Evolutionary conservation across 2,113 vertebrate genomes (phyloP).

Genomic region (Verasper variegatus): DNA sequence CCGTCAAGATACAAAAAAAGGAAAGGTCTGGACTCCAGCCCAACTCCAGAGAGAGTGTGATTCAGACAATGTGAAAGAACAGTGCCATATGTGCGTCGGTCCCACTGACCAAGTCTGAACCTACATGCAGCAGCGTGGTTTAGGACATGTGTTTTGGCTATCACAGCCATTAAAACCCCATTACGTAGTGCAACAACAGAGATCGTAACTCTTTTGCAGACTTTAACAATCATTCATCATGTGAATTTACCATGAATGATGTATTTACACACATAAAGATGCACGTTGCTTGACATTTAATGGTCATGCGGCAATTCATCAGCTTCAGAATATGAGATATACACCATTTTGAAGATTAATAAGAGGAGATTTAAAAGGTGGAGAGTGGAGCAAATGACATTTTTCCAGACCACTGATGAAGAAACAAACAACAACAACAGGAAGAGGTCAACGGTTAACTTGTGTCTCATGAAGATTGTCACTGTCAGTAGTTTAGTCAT

Average conservation of each 20-base stretch:
- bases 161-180: constrained; percentile 77
- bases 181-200: constrained; percentile 68
- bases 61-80: constrained; percentile 27
- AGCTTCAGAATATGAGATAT: constrained; percentile 18
- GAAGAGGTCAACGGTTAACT: constrained; percentile 18
- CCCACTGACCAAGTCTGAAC: constrained; percentile 54
- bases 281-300: constrained; percentile 57
- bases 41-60: constrained; percentile 16
- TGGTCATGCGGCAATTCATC: constrained; percentile 50
- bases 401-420: constrained; percentile 30
- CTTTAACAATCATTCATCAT: constrained; percentile 62
- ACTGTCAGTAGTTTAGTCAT: constrained; percentile 52
- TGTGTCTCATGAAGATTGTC: constrained; percentile 49
- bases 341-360: constrained; percentile 24
- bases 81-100: constrained; percentile 52
- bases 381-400: constrained; percentile 24
- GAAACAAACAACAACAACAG: constrained; percentile 2
- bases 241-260: constrained; percentile 67
- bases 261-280: constrained; percentile 56
- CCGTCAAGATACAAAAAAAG: constrained; percentile 13
- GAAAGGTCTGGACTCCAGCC: constrained; percentile 26
- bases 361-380: constrained; percentile 7
- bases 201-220: constrained; percentile 56
- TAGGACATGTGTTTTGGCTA: constrained; percentile 78
- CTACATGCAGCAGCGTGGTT: constrained; percentile 41